Evolutionary conservation across 2,888 invertebrate species (phyloP).

Genomic region (Cephonodes hylas): DNA sequence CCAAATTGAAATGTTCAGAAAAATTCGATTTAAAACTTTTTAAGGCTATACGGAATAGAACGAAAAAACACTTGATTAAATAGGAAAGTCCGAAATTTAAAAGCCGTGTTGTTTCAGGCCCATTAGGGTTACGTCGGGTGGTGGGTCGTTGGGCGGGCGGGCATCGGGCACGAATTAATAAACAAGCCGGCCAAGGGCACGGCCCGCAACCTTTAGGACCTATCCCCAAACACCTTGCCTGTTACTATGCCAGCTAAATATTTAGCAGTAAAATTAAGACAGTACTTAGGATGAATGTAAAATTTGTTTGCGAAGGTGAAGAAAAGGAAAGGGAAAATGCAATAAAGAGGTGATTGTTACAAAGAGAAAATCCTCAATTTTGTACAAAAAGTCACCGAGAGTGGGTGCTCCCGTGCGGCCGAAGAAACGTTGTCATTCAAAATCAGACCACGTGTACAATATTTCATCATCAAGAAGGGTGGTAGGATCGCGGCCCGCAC

Average conservation of each 20-base stretch:
- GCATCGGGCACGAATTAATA: slow-evolving; percentile 74
- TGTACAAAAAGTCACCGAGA: slow-evolving; percentile 72
- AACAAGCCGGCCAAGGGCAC: slow-evolving; percentile 75
- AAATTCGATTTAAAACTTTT: neutral
- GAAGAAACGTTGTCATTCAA: slow-evolving; percentile 85
- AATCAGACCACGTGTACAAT: slow-evolving; percentile 88
- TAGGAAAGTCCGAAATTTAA: slow-evolving; percentile 65
- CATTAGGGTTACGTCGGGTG: slow-evolving; percentile 68
- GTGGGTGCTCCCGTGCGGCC: slow-evolving; percentile 64
- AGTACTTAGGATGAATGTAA: neutral
- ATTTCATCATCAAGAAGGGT: slow-evolving; percentile 85
- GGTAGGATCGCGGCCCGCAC: slow-evolving; percentile 41
- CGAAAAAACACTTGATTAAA: slow-evolving; percentile 64
- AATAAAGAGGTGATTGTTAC: slow-evolving; percentile 57
- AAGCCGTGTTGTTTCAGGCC: slow-evolving; percentile 69
- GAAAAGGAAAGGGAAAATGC: slow-evolving; percentile 27
- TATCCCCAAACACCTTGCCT: slow-evolving; percentile 58
- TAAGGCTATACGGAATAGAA: slow-evolving; percentile 44
- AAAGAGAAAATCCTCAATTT: slow-evolving; percentile 65
- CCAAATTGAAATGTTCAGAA: neutral
- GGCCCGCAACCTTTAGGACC: slow-evolving; percentile 52
- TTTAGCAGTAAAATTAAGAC: neutral
- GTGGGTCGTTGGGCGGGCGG: slow-evolving; percentile 51
- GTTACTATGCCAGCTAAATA: slow-evolving; percentile 25
- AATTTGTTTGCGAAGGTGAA: neutral